These are phyloP conservation scores for Bovichtus variegatus DNA, from an alignment of 2,797 vertebrate species.

Conservation along the genomic window DNA sequence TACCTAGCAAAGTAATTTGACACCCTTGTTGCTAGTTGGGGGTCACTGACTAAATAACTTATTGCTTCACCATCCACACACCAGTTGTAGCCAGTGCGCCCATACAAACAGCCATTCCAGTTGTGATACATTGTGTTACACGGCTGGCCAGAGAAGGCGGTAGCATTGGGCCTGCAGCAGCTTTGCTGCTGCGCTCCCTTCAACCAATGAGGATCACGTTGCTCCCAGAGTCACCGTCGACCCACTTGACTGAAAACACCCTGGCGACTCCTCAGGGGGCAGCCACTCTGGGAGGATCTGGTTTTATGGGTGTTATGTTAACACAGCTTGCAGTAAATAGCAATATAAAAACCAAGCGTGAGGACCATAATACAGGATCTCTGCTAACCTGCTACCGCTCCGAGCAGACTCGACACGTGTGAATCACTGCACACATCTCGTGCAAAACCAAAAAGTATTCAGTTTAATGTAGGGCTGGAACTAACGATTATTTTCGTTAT, in stretches of 20 bases:
- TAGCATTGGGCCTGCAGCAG: slow-evolving; percentile 8
- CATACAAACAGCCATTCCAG: slow-evolving; percentile 15
- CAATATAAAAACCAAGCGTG: not conserved
- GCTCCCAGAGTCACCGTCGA: slow-evolving; percentile 16
- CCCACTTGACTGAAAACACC: slow-evolving; percentile 28
- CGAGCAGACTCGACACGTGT: not conserved
- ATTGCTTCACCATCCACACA: slow-evolving; percentile 15
- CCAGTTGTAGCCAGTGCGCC: slow-evolving; percentile 1
- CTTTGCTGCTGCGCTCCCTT: slow-evolving; percentile 26
- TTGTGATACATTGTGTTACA: slow-evolving; percentile 33
- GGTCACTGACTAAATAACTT: not conserved
- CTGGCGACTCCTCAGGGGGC: not conserved
- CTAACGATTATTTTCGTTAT: too few relatives aligned
- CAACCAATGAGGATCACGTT: slow-evolving; percentile 38
- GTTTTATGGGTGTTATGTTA: slow-evolving; percentile 39
- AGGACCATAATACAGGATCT: not conserved
- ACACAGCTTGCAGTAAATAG: slow-evolving; percentile 21
- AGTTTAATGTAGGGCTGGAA: too few relatives aligned
- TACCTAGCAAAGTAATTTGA: not conserved
- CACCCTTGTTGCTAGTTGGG: not conserved
- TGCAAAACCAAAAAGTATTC: not conserved
- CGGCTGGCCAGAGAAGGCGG: slow-evolving; percentile 26
- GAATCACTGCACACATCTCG: not conserved
- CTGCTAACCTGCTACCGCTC: not conserved
- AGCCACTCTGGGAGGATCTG: slow-evolving; percentile 19